Evolutionary conservation across 2,797 vertebrate genomes (phyloP).

Genomic region (Clarias fuscus): DNA sequence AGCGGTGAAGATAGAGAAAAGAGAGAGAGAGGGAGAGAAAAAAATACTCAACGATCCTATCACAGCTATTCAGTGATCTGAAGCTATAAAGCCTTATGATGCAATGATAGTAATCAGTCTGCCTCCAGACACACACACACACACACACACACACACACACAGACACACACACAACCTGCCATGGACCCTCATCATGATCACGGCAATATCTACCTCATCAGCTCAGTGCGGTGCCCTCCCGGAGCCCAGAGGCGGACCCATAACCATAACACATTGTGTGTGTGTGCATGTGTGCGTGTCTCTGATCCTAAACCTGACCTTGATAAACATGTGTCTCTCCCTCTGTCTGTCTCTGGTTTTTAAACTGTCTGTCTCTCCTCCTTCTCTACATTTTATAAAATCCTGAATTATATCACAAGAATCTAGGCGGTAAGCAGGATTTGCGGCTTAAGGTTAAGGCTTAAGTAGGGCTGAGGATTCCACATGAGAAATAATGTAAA

Average conservation of each 20-base stretch:
- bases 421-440: background rate
- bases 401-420: background rate
- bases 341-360: background rate
- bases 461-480: background rate
- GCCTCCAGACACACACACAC: slow-evolving; percentile 49
- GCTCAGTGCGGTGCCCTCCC: slow-evolving; percentile 30
- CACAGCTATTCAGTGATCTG: slow-evolving; percentile 64
- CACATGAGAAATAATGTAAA: no score
- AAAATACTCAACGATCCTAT: slow-evolving; percentile 64
- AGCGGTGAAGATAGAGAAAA: slow-evolving; percentile 45
- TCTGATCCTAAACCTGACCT: background rate
- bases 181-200: slow-evolving; percentile 24
- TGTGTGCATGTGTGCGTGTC: slow-evolving; percentile 27
- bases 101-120: slow-evolving; percentile 71
- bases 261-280: slow-evolving; percentile 33
- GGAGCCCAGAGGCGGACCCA: slow-evolving; percentile 27
- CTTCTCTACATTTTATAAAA: background rate
- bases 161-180: slow-evolving; percentile 16
- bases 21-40: slow-evolving; percentile 31
- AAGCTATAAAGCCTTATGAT: slow-evolving; percentile 65
- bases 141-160: slow-evolving; percentile 27
- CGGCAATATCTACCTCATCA: slow-evolving; percentile 44
- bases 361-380: background rate
- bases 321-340: background rate
- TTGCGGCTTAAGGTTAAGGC: slow-evolving; percentile 19